phyloP scores from a whole-genome alignment of 2,888 invertebrate genomes.

The Aphrophora alni region DNA sequence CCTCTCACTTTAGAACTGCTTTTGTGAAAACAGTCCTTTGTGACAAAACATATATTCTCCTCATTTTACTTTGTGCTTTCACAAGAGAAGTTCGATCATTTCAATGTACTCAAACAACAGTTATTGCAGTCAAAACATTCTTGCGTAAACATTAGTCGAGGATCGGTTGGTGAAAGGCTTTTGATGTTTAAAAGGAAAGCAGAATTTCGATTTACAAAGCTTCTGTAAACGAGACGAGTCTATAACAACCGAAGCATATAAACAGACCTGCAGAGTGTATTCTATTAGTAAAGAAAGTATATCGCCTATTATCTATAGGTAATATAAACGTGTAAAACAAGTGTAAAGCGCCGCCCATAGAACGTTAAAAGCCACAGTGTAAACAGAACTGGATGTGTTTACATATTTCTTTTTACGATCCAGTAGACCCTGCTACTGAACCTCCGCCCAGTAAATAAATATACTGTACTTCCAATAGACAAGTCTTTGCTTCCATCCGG shows the following conservation, averaged over 20 bases:
- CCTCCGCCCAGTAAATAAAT: background rate
- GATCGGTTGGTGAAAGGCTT: background rate
- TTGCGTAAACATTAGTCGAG: background rate
- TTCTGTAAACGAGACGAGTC: background rate
- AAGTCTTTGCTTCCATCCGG: background rate
- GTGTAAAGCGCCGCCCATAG: background rate
- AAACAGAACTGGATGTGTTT: background rate
- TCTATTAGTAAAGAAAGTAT: background rate
- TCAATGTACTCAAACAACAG: background rate
- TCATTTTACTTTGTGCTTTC: background rate
- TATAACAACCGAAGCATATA: background rate
- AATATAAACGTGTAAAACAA: slow-evolving; percentile 2
- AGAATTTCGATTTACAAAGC: slow-evolving; percentile 2
- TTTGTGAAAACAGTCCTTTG: background rate
- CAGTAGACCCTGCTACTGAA: background rate
- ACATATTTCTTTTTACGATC: background rate
- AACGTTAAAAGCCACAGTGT: slow-evolving; percentile 6
- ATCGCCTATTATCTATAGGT: background rate
- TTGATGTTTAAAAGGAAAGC: background rate
- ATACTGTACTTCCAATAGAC: no score
- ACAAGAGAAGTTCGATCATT: background rate
- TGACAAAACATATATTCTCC: background rate
- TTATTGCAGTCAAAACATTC: background rate
- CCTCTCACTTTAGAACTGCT: background rate
- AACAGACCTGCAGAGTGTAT: background rate